These are phyloP conservation scores for Liopterus haemorrhoidalis DNA, from an alignment of 2,888 invertebrate genomes.

Conservation along the genomic window DNA sequence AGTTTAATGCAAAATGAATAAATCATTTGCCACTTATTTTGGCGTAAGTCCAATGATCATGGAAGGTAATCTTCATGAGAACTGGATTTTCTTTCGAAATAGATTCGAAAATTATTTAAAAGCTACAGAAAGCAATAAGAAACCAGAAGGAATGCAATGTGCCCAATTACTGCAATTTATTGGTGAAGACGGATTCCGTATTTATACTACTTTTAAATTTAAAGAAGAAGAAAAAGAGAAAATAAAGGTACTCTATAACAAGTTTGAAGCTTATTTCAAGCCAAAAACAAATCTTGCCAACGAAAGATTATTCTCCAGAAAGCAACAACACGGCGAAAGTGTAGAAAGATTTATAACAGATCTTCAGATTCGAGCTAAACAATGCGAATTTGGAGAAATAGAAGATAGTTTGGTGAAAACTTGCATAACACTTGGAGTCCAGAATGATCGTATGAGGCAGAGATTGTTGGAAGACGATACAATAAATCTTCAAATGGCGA, in stretches of 20 bases:
- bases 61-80: constrained; percentile 25
- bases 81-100: constrained; percentile 27
- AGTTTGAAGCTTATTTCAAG: constrained; percentile 27
- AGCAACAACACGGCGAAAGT: constrained; percentile 22
- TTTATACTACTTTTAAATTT: constrained; percentile 31
- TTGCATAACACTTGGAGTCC: constrained; percentile 22
- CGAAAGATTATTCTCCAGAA: constrained; percentile 26
- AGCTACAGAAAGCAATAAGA: constrained; percentile 22
- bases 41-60: constrained; percentile 12
- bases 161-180: constrained; percentile 29
- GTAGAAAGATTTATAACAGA: constrained; percentile 27
- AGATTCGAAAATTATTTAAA: constrained; percentile 25
- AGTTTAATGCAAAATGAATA: too few relatives aligned
- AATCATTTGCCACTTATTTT: too few relatives aligned
- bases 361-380: constrained; percentile 24
- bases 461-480: constrained; percentile 23
- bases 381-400: constrained; percentile 25
- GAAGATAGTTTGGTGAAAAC: constrained; percentile 23
- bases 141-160: constrained; percentile 26
- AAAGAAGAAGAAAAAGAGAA: constrained; percentile 21
- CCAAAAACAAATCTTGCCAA: constrained; percentile 27
- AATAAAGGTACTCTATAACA: constrained; percentile 19
- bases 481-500: constrained; percentile 17
- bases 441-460: constrained; percentile 13
- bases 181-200: constrained; percentile 29